These are phyloP conservation scores for Nymphalis c-album DNA, from an alignment of 2,888 invertebrate genomes.

Conservation along the genomic window DNA sequence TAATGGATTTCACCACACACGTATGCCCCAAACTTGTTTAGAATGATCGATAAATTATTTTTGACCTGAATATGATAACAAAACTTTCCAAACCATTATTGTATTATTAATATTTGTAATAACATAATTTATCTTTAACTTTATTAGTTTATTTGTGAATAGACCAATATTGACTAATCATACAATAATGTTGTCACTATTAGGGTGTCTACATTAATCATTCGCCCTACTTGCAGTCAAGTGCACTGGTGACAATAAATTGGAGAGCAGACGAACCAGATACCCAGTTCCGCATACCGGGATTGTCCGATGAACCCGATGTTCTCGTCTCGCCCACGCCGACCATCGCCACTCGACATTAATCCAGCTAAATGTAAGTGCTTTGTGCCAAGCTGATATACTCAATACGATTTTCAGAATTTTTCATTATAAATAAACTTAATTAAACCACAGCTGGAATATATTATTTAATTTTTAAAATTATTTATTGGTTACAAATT, in stretches of 20 bases:
- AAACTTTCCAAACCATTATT: not conserved
- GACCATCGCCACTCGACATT: constrained; percentile 36
- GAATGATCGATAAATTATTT: constrained; percentile 20
- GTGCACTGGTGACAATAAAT: constrained; percentile 40
- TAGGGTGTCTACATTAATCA: constrained; percentile 13
- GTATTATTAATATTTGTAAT: not conserved
- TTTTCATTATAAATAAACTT: not conserved
- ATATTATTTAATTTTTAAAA: not conserved
- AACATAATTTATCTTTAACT: not conserved
- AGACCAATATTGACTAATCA: not conserved
- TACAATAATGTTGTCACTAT: not conserved
- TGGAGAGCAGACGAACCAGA: constrained; percentile 36
- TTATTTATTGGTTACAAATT: too few species aligned
- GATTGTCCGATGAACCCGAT: constrained; percentile 69
- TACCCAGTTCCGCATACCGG: constrained; percentile 67
- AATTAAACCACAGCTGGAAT: not conserved
- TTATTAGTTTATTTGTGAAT: not conserved
- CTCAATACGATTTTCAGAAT: constrained; percentile 11
- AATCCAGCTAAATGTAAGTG: constrained; percentile 33
- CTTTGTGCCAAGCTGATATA: constrained; percentile 32
- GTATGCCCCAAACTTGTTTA: constrained; percentile 26
- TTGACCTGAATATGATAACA: not conserved
- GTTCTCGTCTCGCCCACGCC: constrained; percentile 55
- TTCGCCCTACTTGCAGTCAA: constrained; percentile 29
- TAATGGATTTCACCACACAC: constrained; percentile 36